These are phyloP conservation scores for Gobio occitaniae DNA, from an alignment of 2,797 vertebrate genomes.

Conservation along the genomic window DNA sequence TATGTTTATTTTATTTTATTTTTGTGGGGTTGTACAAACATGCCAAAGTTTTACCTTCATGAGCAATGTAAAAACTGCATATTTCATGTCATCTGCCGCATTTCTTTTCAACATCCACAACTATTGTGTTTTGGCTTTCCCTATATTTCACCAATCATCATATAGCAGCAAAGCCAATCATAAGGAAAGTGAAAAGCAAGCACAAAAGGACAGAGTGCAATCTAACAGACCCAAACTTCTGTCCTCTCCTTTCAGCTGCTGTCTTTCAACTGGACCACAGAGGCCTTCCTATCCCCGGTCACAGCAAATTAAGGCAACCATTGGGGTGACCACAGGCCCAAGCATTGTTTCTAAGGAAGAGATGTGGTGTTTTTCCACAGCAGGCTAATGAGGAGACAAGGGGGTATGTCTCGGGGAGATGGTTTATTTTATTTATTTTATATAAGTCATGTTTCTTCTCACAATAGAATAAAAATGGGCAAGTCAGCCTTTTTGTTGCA, in stretches of 20 bases:
- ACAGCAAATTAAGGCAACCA: slow-evolving; percentile 46
- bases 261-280: slow-evolving; percentile 10
- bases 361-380: slow-evolving; percentile 14
- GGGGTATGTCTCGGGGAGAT: slow-evolving; percentile 25
- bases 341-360: slow-evolving; percentile 20
- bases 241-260: slow-evolving; percentile 10
- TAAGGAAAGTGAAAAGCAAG: background rate
- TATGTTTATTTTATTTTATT: background rate
- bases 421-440: background rate
- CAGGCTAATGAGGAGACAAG: slow-evolving; percentile 51
- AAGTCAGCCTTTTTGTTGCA: slow-evolving; percentile 16
- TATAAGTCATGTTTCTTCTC: slow-evolving; percentile 16
- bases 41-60: background rate
- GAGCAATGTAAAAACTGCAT: background rate
- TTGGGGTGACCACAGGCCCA: slow-evolving; percentile 36
- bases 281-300: slow-evolving; percentile 27
- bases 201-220: slow-evolving; percentile 17
- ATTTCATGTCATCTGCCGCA: background rate
- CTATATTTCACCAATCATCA: background rate
- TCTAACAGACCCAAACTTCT: slow-evolving; percentile 21
- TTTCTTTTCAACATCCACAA: background rate
- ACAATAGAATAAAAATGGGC: background rate
- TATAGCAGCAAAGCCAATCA: background rate
- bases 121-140: background rate
- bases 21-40: background rate